Conservation (phyloP, 2,113 vertebrate species). For the Chiloscyllium plagiosum region DNA sequence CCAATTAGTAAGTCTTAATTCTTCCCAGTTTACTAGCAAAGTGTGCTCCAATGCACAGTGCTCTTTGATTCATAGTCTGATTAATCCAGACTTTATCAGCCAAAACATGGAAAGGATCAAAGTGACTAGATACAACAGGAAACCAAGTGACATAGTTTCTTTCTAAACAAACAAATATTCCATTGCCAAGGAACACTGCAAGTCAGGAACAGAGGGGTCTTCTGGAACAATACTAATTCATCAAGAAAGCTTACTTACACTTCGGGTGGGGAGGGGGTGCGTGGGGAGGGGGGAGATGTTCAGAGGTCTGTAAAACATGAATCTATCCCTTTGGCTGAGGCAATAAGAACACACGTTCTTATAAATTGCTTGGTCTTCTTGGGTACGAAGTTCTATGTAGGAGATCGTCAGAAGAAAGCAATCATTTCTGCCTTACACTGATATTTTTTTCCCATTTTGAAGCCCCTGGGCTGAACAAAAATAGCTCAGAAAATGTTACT, state of each 20-base stretch:
- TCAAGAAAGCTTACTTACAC: slow-evolving; percentile 35
- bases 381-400: neutral
- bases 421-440: neutral
- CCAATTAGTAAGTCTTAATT: neutral
- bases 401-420: neutral
- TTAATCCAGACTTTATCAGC: slow-evolving; percentile 42
- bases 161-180: slow-evolving; percentile 47
- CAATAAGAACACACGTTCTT: neutral
- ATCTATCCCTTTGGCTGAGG: slow-evolving; percentile 7
- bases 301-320: neutral
- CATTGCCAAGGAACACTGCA: slow-evolving; percentile 48
- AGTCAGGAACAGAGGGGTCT: slow-evolving; percentile 39
- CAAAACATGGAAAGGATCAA: slow-evolving; percentile 40
- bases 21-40: neutral
- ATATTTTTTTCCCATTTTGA: neutral
- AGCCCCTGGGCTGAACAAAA: neutral
- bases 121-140: slow-evolving; percentile 51
- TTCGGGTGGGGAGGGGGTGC: neutral
- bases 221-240: slow-evolving; percentile 43
- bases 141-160: slow-evolving; percentile 42
- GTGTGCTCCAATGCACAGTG: neutral
- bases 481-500: neutral
- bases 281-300: neutral
- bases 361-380: slow-evolving; percentile 4
- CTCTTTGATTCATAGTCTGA: neutral